Evolutionary conservation across 1,140 invertebrate genomes (phyloP).

Genomic region (Pseudobourletiella spinata): DNA sequence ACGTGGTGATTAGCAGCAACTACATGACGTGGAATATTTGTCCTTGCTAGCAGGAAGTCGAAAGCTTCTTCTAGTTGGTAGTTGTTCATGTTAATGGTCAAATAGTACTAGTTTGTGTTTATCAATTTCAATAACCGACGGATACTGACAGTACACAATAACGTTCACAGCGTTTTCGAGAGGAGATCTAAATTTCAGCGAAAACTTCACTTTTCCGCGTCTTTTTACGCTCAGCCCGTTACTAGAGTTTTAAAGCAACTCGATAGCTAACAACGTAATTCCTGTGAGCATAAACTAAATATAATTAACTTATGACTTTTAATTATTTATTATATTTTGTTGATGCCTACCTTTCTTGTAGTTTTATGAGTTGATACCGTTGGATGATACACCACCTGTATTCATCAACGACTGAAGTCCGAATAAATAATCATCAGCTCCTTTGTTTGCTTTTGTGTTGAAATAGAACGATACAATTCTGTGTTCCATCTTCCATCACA

Average conservation of each 20-base stretch:
- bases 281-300: too few relatives aligned
- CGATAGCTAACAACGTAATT: not conserved
- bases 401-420: not conserved
- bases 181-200: not conserved
- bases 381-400: not conserved
- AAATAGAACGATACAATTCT: not conserved
- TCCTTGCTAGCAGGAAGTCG: not conserved
- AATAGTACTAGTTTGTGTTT: not conserved
- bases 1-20: not conserved
- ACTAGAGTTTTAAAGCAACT: not conserved
- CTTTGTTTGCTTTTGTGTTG: not conserved
- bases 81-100: not conserved
- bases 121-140: not conserved
- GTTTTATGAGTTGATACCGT: not conserved
- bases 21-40: not conserved
- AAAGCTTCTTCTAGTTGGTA: not conserved
- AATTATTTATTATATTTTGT: too few relatives aligned
- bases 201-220: not conserved
- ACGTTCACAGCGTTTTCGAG: not conserved
- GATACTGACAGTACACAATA: not conserved
- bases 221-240: not conserved
- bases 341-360: not conserved
- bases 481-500: not conserved
- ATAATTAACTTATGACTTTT: too few relatives aligned
- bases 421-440: not conserved